Base-by-base conservation (phyloP, 2,888 invertebrate genomes). In the Leptinotarsa rubiginosa region DNA sequence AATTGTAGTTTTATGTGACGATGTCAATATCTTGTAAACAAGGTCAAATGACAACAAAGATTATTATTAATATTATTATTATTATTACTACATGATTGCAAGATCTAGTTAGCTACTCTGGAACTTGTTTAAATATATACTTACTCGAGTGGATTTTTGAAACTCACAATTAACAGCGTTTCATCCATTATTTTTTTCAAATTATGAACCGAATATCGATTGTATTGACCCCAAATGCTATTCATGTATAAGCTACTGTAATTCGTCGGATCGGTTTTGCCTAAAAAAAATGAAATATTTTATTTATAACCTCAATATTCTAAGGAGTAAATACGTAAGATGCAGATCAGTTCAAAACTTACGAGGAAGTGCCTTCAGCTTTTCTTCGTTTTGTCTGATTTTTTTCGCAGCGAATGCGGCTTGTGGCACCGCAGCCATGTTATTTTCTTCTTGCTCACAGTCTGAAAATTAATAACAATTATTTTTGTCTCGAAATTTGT, bases 221-320 rank as follows among this genome's bases (percentile, higher is more conserved):
- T 96, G 90, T 96, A 96, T 78, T 93, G 89, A n/a, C 96, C 95
- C 96, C 96, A 96, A 86, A 96, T 95, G 87, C 95, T 95, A 87
- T 95, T 95, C 96, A 96, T 96, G 85, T 95, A 87, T 87, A 95
- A 96, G 86, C 93, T 93, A 87, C 93, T 96, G 88, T 96, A 96
- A 85, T 95, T 94, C 75, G 93, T 87, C 20, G 94, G 94, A 7
- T 91, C 90, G 68, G 92, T 89, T 84, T 93, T 93, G 83, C 50
- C 89, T 89, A 77, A 72, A 79, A 74, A 50, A 15, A 50, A n/a
- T 1, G 1, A 16, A 50, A 50, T 50, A 16, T 4, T 16, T n/a
- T 4, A 50, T 16, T 50, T 1, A 50, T 41, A 2, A 41, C 10
- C 41, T 41, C 41, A 41, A 41, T 2, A 41, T 41, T 41, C 2